Evolutionary conservation across 2,797 vertebrate species (phyloP).

Genomic region (Hylomyscus alleni): DNA sequence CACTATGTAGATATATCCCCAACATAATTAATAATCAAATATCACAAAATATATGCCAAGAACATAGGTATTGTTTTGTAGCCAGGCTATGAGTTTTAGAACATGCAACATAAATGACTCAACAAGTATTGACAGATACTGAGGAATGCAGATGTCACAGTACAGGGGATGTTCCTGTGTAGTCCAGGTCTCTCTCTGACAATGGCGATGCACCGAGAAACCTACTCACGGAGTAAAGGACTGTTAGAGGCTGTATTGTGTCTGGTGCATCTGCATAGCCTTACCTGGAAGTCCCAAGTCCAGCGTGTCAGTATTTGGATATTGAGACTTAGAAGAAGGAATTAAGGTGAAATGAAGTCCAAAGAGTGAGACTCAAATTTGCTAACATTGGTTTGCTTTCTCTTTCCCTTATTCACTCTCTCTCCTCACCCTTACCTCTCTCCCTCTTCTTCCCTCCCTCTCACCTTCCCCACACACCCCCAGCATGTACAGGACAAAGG

Average conservation of each 20-base stretch:
- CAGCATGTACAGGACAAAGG: background rate
- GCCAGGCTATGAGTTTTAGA: background rate
- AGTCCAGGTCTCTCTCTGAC: background rate
- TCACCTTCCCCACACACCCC: background rate
- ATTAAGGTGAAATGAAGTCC: background rate
- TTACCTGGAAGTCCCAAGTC: background rate
- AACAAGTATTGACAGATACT: background rate
- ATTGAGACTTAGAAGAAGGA: background rate
- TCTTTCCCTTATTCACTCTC: background rate
- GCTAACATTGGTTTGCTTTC: background rate
- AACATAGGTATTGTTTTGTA: background rate
- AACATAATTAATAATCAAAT: conserved; percentile 12
- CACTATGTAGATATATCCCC: background rate
- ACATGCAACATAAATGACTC: background rate
- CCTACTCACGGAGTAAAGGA: background rate
- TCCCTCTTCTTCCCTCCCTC: background rate
- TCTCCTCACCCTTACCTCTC: background rate
- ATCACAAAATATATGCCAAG: background rate
- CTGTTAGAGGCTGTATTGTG: background rate
- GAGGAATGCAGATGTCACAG: background rate
- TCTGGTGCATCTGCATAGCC: background rate
- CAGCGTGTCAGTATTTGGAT: background rate
- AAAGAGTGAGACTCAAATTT: background rate
- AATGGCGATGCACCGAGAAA: background rate
- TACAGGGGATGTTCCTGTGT: background rate